Percentiles rank a stretch among this genome's conserved stretches.
Evolutionary conservation across 2,888 invertebrate species (phyloP).

Genomic region (Acanthopleura granulata): DNA sequence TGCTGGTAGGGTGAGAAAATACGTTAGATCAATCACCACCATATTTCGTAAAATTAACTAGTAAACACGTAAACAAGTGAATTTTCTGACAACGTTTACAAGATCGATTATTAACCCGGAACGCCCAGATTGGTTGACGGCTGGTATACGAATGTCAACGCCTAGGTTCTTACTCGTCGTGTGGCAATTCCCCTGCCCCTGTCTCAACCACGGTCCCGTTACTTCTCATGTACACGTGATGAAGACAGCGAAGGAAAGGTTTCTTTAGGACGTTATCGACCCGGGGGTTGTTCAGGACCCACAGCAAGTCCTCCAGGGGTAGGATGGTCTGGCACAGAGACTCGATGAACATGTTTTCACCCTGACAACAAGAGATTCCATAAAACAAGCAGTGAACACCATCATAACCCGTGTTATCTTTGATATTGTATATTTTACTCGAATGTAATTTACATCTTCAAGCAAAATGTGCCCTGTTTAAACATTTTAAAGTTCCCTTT

Average conservation of each 20-base stretch:
- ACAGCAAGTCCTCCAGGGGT: constrained; percentile 66
- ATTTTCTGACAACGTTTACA: too few relatives aligned
- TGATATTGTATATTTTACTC: too few relatives aligned
- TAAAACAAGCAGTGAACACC: too few relatives aligned
- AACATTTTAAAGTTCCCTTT: too few relatives aligned
- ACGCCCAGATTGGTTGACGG: too few relatives aligned
- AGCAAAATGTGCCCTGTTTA: too few relatives aligned
- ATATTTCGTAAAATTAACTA: too few relatives aligned
- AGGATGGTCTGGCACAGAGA: constrained; percentile 68
- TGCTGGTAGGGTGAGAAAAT: neutral
- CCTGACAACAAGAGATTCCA: constrained; percentile 46
- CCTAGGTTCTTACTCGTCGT: constrained; percentile 65
- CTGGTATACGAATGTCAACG: too few relatives aligned
- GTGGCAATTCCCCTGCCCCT: constrained; percentile 66
- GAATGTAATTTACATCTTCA: too few relatives aligned
- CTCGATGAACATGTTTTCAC: constrained; percentile 70
- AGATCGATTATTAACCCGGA: too few relatives aligned
- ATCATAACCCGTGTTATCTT: too few relatives aligned
- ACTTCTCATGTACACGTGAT: constrained; percentile 67
- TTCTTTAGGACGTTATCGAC: constrained; percentile 64
- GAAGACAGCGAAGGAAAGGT: constrained; percentile 66
- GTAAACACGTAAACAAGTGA: too few relatives aligned
- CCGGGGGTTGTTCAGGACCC: constrained; percentile 62
- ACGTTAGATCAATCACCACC: neutral
- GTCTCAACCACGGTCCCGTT: constrained; percentile 56